Base-by-base conservation (phyloP, 2,888 invertebrate genomes). In the Drosophila sordidapex region DNA sequence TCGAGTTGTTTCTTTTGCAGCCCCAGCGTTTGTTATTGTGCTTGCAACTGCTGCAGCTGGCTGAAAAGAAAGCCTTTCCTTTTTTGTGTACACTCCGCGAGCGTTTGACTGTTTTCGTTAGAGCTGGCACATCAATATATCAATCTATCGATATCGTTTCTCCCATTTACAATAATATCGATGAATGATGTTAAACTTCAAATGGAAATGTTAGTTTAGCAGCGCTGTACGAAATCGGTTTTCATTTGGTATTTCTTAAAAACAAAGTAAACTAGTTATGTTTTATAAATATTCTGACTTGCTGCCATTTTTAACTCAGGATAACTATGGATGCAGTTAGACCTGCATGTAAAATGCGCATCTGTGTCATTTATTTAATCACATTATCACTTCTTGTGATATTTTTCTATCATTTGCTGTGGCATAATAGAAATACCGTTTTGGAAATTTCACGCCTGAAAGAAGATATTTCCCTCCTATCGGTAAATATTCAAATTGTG, bases 1-100 rank as follows among this genome's bases (percentile, higher is more conserved):
- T 61, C 4, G 29, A 40, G 29, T 49, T 33, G 54, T 38, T 79
- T 51, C 51, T 64, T 48, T 62, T 62, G 53, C 79, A 80, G 80
- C 79, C 79, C 78, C 72, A 79, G 79, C 79, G 79, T 57, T 78
- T 76, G 80, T 74, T 73, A 72, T 76, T 73, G 60, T 79, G 65
- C 66, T 59, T 67, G 73, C 76, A 79, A 79, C 77, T 79, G 75
- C 74, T 76, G 79, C 79, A 80, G 79, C 80, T 79, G 79, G 79
- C 79, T 74, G 80, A 79, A 76, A 76, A 76, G 73, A 79, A 79
- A 79, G 80, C 56, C 80, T 79, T 80, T 76, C 77, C 53, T 70
- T 76, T 80, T 70, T 74, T 76, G 81, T 79, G 77, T 74, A 79
- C 79, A 78, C 79, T 74, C 63, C 70, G 77, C 66, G 66, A 77